These are phyloP conservation scores for Nomada lathburiana DNA, from an alignment of 2,888 invertebrate genomes.

Conservation along the genomic window DNA sequence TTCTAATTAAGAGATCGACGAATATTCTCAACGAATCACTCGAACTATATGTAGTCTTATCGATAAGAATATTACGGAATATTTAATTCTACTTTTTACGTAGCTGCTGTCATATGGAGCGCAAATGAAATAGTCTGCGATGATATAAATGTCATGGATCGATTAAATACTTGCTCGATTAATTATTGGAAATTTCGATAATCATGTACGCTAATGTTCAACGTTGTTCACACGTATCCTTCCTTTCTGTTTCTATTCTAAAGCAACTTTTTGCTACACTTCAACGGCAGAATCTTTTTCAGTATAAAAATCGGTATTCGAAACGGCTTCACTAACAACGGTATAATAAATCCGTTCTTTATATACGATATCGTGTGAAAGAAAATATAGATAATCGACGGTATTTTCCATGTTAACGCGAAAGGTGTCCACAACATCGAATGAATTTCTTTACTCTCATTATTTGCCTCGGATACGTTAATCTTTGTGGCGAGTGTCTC, in stretches of 20 bases:
- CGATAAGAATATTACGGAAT: not conserved
- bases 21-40: not conserved
- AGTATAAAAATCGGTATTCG: slow-evolving; percentile 74
- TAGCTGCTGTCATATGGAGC: not conserved
- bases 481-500: slow-evolving; percentile 74
- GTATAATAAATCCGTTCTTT: slow-evolving; percentile 71
- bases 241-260: slow-evolving; percentile 28
- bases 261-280: slow-evolving; percentile 63
- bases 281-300: slow-evolving; percentile 68
- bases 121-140: not conserved
- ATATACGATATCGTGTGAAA: slow-evolving; percentile 70
- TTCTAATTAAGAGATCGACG: not conserved
- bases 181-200: not conserved
- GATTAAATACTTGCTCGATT: not conserved
- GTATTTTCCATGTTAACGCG: slow-evolving; percentile 75
- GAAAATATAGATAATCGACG: slow-evolving; percentile 72
- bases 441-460: slow-evolving; percentile 71
- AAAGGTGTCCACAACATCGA: slow-evolving; percentile 78
- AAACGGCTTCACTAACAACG: slow-evolving; percentile 73
- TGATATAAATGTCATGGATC: not conserved
- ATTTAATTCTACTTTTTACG: not conserved
- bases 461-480: slow-evolving; percentile 73
- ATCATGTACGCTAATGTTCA: not conserved
- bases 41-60: no score
- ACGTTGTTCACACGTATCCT: not conserved